A percentile compares a stretch with the other conserved stretches of the same genome.
These are phyloP conservation scores for Choreutis nemorana DNA, from an alignment of 2,888 invertebrate species.

Conservation along the genomic window DNA sequence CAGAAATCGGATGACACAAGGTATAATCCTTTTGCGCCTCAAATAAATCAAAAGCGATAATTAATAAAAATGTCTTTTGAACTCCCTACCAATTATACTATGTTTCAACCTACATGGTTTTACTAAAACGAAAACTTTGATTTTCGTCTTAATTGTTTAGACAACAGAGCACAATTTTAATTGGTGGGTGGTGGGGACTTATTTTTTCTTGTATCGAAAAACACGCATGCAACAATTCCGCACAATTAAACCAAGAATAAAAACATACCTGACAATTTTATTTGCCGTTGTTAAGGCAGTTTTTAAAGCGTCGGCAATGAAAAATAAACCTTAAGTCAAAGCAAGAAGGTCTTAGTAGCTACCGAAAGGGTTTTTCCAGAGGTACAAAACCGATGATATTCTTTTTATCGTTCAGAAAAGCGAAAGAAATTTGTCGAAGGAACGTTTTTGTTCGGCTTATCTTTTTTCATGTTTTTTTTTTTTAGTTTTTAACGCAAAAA, in stretches of 20 bases:
- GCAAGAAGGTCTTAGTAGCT: constrained; percentile 3
- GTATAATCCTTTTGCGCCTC: too few relatives aligned
- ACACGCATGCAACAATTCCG: constrained; percentile 53
- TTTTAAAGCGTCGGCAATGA: constrained; percentile 1
- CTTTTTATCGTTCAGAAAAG: constrained; percentile 30
- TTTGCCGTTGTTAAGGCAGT: constrained; percentile 8
- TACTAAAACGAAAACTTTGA: not conserved
- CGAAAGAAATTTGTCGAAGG: constrained; percentile 57
- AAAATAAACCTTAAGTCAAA: constrained; percentile 7
- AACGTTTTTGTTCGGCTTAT: constrained; percentile 15
- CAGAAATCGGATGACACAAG: too few relatives aligned
- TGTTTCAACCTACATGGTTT: not conserved
- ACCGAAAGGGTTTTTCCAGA: not conserved
- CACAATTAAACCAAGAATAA: constrained; percentile 51
- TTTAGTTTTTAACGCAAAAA: constrained; percentile 44
- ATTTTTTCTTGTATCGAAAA: constrained; percentile 8
- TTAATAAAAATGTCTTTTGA: too few relatives aligned
- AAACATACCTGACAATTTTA: constrained; percentile 22
- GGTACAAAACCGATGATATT: not conserved
- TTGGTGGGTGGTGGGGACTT: not conserved
- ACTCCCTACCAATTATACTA: too few relatives aligned
- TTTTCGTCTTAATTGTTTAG: not conserved
- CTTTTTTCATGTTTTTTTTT: constrained; percentile 25
- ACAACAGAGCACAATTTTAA: not conserved
- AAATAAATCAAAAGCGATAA: too few relatives aligned